These are phyloP conservation scores for Eunapius fragilis DNA, from an alignment of 37 sponge, comb jelly and placozoan genomes.

Conservation along the genomic window DNA sequence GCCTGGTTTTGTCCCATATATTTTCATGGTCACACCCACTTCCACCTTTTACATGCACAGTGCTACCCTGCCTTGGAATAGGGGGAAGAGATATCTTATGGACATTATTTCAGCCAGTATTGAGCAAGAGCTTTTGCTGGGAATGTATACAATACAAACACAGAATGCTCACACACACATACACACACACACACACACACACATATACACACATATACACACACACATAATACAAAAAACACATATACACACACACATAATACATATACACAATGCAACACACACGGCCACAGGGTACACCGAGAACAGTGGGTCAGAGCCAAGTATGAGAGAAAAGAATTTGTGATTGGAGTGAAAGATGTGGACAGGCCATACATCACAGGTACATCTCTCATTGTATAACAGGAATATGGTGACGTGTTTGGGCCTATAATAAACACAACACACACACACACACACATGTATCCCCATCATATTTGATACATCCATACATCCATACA, in stretches of 20 bases:
- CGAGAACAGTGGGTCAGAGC: conserved; percentile 78
- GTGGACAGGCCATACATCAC: conserved; percentile 31
- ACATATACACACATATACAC: neutral
- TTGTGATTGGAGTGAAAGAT: conserved; percentile 36
- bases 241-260: conserved; percentile 5
- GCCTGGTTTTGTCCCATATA: too few species aligned
- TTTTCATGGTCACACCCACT: too few species aligned
- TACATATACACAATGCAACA: neutral
- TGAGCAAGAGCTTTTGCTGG: too few species aligned
- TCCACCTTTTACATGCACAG: too few species aligned
- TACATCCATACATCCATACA: neutral
- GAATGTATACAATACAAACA: too few species aligned
- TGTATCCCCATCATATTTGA: too few species aligned
- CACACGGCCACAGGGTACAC: conserved; percentile 36
- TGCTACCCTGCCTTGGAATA: too few species aligned
- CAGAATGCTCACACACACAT: neutral
- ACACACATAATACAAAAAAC: neutral
- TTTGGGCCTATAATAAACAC: neutral
- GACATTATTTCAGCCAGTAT: too few species aligned
- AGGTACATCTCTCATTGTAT: conserved; percentile 43
- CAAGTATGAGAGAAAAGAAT: conserved; percentile 75
- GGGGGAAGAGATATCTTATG: too few species aligned
- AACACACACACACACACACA: too few species aligned
- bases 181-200: conserved; percentile 12
- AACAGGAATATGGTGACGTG: neutral